Evolutionary conservation across 2,113 vertebrate genomes (phyloP), one percentile per base, ranked within the genome.

Genomic region (Heterochromis multidens): DNA sequence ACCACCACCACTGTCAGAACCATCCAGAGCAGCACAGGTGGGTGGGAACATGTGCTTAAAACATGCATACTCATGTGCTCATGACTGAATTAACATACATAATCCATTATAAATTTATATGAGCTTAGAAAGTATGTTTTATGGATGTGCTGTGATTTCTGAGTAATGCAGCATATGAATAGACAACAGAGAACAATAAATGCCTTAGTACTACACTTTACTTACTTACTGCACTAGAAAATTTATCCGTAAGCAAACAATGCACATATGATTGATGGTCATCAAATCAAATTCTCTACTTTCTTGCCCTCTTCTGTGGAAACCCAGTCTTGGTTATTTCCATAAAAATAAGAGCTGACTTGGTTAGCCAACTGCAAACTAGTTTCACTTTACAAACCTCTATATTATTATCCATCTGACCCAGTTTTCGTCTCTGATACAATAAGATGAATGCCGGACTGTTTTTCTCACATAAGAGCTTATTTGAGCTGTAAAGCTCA

Each of bases 21-120:
- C 95, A 99, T 99, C 93, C 98, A 99, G 96, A 99, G 98, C 97
- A 99, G 98, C 94, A 99, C 98, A 61, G 98, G 98, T 99, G 79
- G 95, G 97, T 96, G 91, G 63, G 11, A 63, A 72, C 80, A 52
- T 35, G n/a, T 33, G 31, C 72, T 67, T 31, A 77, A 78, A 63
- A 52, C 56, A 83, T 67, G 77, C 81, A 35, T 5, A 81, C 80
- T 65, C 59, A n/a, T 78, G 57, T 65, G 2, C 52, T 87, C 27
- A 21, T 79, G 80, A 86, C 81, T 84, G 46, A 77, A 81, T 82
- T 77, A 65, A 79, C 61, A 83, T 85, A 57, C 23, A 91, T 88
- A 86, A 91, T 86, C 43, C 58, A 91, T 94, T 67, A 89, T 86
- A 25, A 82, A 89, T 92, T 90, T 6, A 92, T 87, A n/a, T 23